phyloP scores from a whole-genome alignment of 2,113 vertebrate species.

The Pollachius pollachius region DNA sequence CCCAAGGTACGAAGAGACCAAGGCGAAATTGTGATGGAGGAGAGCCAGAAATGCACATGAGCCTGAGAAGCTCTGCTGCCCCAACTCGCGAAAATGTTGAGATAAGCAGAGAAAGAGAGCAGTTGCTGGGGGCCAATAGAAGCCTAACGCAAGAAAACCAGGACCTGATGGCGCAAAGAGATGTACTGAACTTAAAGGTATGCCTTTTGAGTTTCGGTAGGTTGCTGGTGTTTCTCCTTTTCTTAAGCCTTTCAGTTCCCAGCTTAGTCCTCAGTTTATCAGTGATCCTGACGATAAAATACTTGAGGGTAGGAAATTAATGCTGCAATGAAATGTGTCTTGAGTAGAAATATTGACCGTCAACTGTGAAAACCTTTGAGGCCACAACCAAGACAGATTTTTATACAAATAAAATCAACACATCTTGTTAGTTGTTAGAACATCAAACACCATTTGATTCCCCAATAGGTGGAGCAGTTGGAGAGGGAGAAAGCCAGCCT shows the following conservation, averaged over 20 bases:
- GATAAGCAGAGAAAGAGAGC: conserved; percentile 72
- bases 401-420: no score
- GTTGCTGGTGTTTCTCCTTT: no score
- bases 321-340: background rate
- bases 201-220: conserved; percentile 17
- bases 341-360: background rate
- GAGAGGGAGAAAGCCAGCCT: no score
- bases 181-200: conserved; percentile 80
- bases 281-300: background rate
- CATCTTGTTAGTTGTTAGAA: no score
- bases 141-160: background rate
- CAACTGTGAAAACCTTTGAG: no score
- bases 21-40: no score
- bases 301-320: background rate
- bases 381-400: no score
- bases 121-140: conserved; percentile 47
- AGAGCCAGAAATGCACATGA: no score
- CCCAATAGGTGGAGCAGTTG: no score
- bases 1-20: conserved; percentile 41
- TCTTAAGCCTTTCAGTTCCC: no score
- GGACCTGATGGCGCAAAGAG: conserved; percentile 55
- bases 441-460: no score
- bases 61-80: no score
- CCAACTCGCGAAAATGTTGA: conserved; percentile 64
- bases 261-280: background rate